Base-by-base conservation (phyloP, 1,140 invertebrate genomes). In the Heliconius melpomene region DNA sequence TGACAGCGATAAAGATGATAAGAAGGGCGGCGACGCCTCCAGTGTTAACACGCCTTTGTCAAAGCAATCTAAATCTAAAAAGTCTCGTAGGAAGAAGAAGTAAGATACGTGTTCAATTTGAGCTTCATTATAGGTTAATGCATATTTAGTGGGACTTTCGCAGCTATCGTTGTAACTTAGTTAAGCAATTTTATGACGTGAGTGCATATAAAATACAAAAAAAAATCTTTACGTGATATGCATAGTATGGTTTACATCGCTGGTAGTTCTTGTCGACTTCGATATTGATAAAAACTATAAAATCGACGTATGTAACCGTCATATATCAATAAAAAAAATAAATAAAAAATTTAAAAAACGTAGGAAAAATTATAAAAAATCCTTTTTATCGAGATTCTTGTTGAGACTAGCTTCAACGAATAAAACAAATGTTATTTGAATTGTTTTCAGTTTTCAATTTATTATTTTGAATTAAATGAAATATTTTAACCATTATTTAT, bases 1-100 rank as follows among this genome's bases (percentile, higher is more conserved):
- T 0, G 94, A 95, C 74, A 94, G 93, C 73, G 94, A 95, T 74
- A 94, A 94, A 66, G 92, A 93, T 8, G 90, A 91, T 36, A 92
- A 89, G 74, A 90, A 89, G 75, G 72, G 50, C 70, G 76, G 74
- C 29, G 87, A 86, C 80, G 79, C 87, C 79, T 85, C 87, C 57
- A 87, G 84, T 76, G 70, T 84, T 74, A 78, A 82, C 40, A 80
- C 87, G 78, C 88, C 91, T 79, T 90, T 85, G 23, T 74, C 85
- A 79, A 93, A 93, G 81, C 91, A 92, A 87, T 85, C 89, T 73
- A 93, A 93, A 83, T 87, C 89, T 75, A 94, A 94, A 85, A 94
- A 94, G 80, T 90, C 91, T 40, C 93, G 92, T 83, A 92, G 86
- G 75, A 94, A 93, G 90, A 93, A 91, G 82, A 93, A 93, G 82